Evolutionary conservation across 2,113 vertebrate species (phyloP), one percentile per base, ranked within the genome.

Genomic region (Triplophysa tibetana): DNA sequence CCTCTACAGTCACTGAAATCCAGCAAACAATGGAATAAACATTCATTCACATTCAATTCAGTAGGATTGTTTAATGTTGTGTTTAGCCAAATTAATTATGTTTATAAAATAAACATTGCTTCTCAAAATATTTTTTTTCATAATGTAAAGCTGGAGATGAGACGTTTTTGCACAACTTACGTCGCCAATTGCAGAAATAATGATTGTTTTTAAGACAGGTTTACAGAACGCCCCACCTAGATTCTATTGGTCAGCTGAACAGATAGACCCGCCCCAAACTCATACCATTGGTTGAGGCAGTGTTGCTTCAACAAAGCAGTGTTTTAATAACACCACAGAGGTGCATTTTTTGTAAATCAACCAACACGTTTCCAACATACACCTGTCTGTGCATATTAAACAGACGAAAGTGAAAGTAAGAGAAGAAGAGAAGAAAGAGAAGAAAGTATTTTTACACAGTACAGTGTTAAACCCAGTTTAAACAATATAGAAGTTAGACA

Each of bases 1-100:
- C 79, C 75, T 87, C 77, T 58, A 83, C 86, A 85, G 88, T 86
- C 85, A 83, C 80, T 85, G 86, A 85, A 89, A 89, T 80, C 80
- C 82, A 85, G 85, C 83, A 86, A 87, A 86, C 86, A 84, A 83
- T 76, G 87, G 72, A 88, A 86, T 87, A 82, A 82, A 86, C 84
- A 75, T 87, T 83, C 79, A 87, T 68, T 84, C 85, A 88, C 82
- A 62, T 29, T 23, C 60, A 43, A 77, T 83, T 80, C 17, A 79
- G 50, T 79, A 82, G 85, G 81, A 86, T 63, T 63, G 75, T 85
- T 88, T 84, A 83, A 41, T 64, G 13, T 19, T 61, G 52, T 43
- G 48, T 79, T 13, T 45, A 24, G 26, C 14, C 82, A 80, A 79
- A 81, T 38, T 16, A 58, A 82, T 70, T 89, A 85, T 88, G 11